Conservation (phyloP, 2,797 vertebrate genomes). For the Heteromormyrus szaboi region DNA sequence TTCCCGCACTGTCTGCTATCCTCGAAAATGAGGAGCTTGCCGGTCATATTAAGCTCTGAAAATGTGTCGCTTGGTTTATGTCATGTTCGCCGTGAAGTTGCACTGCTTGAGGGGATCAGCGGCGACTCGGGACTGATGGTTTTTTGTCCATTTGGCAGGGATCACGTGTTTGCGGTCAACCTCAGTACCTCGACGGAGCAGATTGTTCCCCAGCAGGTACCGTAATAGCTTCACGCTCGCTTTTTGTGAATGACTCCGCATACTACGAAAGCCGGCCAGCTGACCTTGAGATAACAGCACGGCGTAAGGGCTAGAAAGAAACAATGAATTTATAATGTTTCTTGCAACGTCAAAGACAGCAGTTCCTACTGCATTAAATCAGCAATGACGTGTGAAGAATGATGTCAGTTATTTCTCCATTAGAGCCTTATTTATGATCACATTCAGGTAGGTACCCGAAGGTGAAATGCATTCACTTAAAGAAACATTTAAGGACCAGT, state of each 20-base stretch:
- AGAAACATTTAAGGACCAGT: not conserved
- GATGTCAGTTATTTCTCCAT: not conserved
- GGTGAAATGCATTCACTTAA: slow-evolving; percentile 3
- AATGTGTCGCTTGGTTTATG: not conserved
- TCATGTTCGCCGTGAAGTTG: not conserved
- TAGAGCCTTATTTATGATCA: not conserved
- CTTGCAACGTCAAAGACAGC: not conserved
- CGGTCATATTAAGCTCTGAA: not conserved
- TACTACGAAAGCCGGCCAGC: not conserved
- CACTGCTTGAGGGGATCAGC: not conserved
- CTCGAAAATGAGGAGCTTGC: not conserved
- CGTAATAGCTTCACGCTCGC: not conserved
- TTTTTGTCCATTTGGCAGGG: slow-evolving; percentile 57
- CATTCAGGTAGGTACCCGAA: not conserved
- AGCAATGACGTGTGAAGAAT: not conserved
- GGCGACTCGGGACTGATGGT: not conserved
- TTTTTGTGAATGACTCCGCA: not conserved
- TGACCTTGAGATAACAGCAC: slow-evolving; percentile 9
- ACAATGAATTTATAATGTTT: not conserved
- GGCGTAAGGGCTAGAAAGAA: not conserved
- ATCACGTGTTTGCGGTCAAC: slow-evolving; percentile 92
- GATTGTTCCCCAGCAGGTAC: slow-evolving; percentile 78
- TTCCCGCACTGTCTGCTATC: not conserved
- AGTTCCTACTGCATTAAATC: not conserved
- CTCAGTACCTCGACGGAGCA: slow-evolving; percentile 74